phyloP scores from a whole-genome alignment of 2,113 vertebrate genomes.

The Archilochus colubris region DNA sequence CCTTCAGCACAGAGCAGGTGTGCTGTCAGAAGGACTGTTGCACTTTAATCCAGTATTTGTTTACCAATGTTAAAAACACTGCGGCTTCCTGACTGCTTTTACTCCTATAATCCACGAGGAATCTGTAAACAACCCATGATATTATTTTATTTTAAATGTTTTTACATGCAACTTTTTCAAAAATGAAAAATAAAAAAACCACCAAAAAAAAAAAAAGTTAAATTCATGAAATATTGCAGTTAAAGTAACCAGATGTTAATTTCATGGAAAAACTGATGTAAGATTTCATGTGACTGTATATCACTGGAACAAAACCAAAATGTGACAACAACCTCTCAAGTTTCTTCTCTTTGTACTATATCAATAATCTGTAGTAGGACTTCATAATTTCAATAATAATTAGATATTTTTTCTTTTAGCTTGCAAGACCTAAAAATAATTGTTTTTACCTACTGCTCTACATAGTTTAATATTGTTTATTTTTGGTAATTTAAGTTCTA shows the following conservation, averaged over 20 bases:
- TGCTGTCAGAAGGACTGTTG: conserved; percentile 73
- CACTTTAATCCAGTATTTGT: conserved; percentile 92
- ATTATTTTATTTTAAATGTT: conserved; percentile 70
- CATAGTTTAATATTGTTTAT: conserved; percentile 69
- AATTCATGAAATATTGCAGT: conserved; percentile 37
- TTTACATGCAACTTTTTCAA: conserved; percentile 62
- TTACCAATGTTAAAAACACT: conserved; percentile 80
- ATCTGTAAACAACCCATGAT: conserved; percentile 51
- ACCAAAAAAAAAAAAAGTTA: neutral
- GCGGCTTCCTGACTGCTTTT: conserved; percentile 76
- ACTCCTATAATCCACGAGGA: conserved; percentile 43
- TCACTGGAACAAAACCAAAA: conserved; percentile 80
- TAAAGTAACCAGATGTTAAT: conserved; percentile 56
- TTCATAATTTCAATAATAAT: conserved; percentile 60
- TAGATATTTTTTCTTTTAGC: conserved; percentile 62
- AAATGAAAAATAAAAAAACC: neutral
- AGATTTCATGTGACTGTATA: conserved; percentile 68
- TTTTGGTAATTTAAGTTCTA: conserved; percentile 79
- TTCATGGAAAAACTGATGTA: conserved; percentile 49
- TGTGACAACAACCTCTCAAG: conserved; percentile 72
- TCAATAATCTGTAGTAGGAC: conserved; percentile 50
- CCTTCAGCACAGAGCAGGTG: conserved; percentile 61
- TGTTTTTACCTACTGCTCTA: conserved; percentile 57
- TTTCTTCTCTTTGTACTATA: conserved; percentile 54
- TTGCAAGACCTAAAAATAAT: conserved; percentile 58